Evolutionary conservation across 2,797 vertebrate species (phyloP), one percentile per base, ranked within the genome.

Genomic region (Sebastes hopkinsi): DNA sequence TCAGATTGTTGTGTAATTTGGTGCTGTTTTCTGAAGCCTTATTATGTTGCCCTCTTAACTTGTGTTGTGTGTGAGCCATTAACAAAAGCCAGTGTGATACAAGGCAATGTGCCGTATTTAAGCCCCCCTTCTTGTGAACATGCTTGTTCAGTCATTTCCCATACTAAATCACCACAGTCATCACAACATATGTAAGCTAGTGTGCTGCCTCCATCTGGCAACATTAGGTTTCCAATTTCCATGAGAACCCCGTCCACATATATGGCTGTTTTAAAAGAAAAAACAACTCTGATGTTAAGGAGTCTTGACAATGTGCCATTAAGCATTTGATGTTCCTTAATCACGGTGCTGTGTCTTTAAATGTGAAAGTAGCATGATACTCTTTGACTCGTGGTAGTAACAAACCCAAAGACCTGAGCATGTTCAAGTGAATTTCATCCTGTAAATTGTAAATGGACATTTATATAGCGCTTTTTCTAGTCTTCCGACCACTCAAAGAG

Each of bases 161-260:
- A 36, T 67, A 42, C 65, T 65, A 79, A 87, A 84, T 88, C 80
- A 86, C 68, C 59, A 23, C 67, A 83, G 54, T 79, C 77, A 77
- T 86, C 30, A 62, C 61, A 61, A 61, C 68, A 56, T 68, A 82
- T 86, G 71, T 77, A 70, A 67, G 72, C 81, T 70, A n/a, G 72
- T 78, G 66, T 87, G 75, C 80, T 85, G 78, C 82, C 83, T 84
- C 88, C 84, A 80, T 84, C 87, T 89, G 85, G 81, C 50, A 73
- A 79, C 23, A 56, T 71, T 75, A 42, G 55, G 60, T 76, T 88
- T 78, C 38, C 64, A 67, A 34, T 70, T 81, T 81, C 32, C 55
- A 23, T 2, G 20, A 84, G 34, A 82, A 55, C 11, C 29, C 56
- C 70, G 14, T 75, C 58, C 34, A 59, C 62, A 72, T 67, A 38